Conservation (phyloP, 2,113 vertebrate genomes). For the Conger conger region DNA sequence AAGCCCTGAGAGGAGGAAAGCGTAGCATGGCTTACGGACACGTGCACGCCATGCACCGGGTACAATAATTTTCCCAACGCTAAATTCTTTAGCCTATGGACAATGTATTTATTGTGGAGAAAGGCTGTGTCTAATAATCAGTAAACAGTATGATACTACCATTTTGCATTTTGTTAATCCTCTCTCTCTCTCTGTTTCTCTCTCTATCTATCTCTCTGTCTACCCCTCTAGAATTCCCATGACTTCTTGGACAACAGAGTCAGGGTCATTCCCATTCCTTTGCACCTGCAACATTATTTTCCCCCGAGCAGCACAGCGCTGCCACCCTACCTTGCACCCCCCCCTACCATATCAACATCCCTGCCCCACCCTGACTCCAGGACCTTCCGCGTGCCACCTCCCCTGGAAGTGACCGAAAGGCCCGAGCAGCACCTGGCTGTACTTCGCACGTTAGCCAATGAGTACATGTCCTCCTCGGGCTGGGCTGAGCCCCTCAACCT, state of each 20-base stretch:
- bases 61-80: conserved; percentile 25
- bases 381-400: neutral
- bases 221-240: conserved; percentile 30
- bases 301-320: conserved; percentile 25
- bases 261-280: conserved; percentile 32
- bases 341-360: conserved; percentile 16
- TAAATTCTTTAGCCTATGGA: neutral
- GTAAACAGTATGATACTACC: neutral
- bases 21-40: conserved; percentile 25
- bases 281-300: conserved; percentile 42
- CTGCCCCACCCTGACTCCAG: neutral
- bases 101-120: neutral
- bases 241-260: conserved; percentile 32
- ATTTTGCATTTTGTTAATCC: too few relatives aligned
- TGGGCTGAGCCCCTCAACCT: conserved; percentile 67
- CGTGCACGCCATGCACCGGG: conserved; percentile 46
- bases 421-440: conserved; percentile 49
- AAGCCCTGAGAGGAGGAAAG: conserved; percentile 45
- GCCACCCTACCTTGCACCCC: conserved; percentile 33
- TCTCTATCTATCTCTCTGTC: neutral
- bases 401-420: conserved; percentile 13
- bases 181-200: neutral
- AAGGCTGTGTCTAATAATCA: neutral
- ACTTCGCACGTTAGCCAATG: conserved; percentile 60
- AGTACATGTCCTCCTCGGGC: conserved; percentile 58